These are phyloP conservation scores for Pterobdella sp. DNA, from an alignment of 2,888 invertebrate species.

Conservation along the genomic window DNA sequence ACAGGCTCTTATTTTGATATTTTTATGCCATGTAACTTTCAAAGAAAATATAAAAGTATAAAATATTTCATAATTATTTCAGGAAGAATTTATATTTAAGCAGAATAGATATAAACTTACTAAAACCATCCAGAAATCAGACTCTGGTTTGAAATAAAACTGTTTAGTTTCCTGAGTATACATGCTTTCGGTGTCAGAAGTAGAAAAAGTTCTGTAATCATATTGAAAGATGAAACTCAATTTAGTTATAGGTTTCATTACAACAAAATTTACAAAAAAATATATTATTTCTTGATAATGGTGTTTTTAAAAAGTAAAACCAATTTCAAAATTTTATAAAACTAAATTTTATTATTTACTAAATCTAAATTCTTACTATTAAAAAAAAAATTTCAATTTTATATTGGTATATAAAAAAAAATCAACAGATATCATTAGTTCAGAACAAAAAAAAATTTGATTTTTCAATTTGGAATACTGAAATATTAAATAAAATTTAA, in stretches of 20 bases:
- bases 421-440: no score
- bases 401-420: no score
- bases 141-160: slow-evolving; percentile 77
- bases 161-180: slow-evolving; percentile 83
- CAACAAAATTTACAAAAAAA: slow-evolving; percentile 14
- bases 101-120: slow-evolving; percentile 52
- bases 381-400: no score
- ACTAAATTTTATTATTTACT: no score
- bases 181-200: slow-evolving; percentile 70
- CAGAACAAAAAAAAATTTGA: no score
- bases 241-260: background rate
- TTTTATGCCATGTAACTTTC: background rate
- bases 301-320: no score
- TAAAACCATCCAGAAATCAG: slow-evolving; percentile 81
- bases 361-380: no score
- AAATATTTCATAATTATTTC: background rate
- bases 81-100: background rate
- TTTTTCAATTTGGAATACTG: no score
- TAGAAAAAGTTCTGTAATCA: slow-evolving; percentile 67
- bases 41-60: background rate
- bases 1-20: background rate
- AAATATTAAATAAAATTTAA: background rate
- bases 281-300: no score
- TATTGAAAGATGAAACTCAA: slow-evolving; percentile 21
- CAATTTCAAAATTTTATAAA: no score